Conservation (phyloP, 2,797 vertebrate species). For the Iguana delicatissima region DNA sequence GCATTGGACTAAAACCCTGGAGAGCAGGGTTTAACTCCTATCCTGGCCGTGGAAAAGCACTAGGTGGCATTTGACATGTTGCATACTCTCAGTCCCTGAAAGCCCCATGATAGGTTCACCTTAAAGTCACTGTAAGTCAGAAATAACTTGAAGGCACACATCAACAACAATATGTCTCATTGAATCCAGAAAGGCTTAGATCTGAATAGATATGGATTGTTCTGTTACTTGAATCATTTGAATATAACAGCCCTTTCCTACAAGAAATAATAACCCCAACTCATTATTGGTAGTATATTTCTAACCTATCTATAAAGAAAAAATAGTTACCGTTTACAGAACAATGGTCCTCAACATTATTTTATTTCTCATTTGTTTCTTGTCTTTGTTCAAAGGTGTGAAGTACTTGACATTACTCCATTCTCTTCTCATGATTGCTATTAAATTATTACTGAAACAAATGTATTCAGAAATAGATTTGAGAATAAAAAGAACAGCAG, state of each 20-base stretch:
- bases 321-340: neutral
- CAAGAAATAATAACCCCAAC: neutral
- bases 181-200: neutral
- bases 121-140: no score
- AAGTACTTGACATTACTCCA: neutral
- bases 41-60: no score
- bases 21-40: no score
- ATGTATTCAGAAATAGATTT: neutral
- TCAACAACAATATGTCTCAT: no score
- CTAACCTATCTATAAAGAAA: slow-evolving; percentile 8
- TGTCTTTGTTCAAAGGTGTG: neutral
- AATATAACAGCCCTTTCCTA: neutral
- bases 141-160: no score
- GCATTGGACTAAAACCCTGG: no score
- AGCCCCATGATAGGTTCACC: no score
- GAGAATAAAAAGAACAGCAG: neutral
- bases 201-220: neutral
- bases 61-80: no score
- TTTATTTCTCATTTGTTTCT: neutral
- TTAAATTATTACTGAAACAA: neutral
- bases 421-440: neutral
- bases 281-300: slow-evolving; percentile 24
- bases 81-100: no score
- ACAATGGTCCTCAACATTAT: neutral
- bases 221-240: slow-evolving; percentile 18